Conservation (phyloP, 2,888 invertebrate genomes). For the Sepiola atlantica region DNA sequence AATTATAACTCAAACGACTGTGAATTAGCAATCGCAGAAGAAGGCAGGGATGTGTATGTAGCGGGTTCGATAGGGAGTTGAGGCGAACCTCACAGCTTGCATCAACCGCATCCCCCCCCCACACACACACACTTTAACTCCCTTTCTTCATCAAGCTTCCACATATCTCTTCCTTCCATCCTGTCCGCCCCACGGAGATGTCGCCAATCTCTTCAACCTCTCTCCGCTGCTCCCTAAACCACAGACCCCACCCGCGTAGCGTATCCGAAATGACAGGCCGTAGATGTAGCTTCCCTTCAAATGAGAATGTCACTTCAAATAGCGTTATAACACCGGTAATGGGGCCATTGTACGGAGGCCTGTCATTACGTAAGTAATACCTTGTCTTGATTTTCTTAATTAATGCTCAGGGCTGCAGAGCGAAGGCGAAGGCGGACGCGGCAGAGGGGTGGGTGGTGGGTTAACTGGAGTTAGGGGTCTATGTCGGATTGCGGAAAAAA, state of each 20-base stretch:
- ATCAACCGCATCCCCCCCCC: not conserved
- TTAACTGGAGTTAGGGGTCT: not conserved
- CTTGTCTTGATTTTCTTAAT: slow-evolving; percentile 39
- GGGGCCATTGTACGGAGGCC: slow-evolving; percentile 42
- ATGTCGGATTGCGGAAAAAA: not conserved
- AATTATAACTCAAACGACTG: slow-evolving; percentile 36
- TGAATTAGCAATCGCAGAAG: not conserved
- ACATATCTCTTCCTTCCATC: not conserved
- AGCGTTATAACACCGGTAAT: slow-evolving; percentile 42
- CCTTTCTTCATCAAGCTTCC: not conserved
- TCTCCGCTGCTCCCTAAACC: not conserved
- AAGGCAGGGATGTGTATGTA: too few relatives aligned
- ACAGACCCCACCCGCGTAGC: too few relatives aligned
- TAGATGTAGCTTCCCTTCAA: not conserved
- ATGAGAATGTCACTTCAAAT: slow-evolving; percentile 43
- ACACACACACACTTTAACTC: too few relatives aligned
- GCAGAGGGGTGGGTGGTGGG: too few relatives aligned
- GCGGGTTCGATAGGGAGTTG: not conserved
- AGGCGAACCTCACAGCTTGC: not conserved
- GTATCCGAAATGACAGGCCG: slow-evolving; percentile 35
- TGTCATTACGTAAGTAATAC: slow-evolving; percentile 46
- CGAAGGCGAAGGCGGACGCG: not conserved
- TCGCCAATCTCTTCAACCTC: not conserved
- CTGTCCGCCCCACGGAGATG: not conserved
- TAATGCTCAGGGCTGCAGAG: not conserved